Evolutionary conservation across 2,113 vertebrate genomes (phyloP), one percentile per base, ranked within the genome.

Genomic region (Onychostruthus taczanowskii): DNA sequence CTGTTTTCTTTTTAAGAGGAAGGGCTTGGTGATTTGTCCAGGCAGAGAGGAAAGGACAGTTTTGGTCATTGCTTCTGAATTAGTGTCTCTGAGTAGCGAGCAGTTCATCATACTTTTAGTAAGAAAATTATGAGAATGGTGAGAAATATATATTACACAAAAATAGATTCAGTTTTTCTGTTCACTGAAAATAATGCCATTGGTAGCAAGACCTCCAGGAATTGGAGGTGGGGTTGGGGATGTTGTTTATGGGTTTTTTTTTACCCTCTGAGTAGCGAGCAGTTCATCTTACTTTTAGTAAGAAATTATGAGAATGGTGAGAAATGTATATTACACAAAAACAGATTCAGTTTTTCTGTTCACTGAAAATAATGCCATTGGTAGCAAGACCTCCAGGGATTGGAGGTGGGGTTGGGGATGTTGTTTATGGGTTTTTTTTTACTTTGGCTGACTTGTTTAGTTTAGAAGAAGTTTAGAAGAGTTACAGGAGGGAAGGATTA

Each of bases 1-100:
- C 41, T 70, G 20, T 87, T 94, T 82, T 82, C 33, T 89, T 24
- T 80, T 94, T 88, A 83, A 83, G 59, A 55, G 75, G 33, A 95
- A 63, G 50, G 62, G 23, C 44, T 77, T 80, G 43, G 21, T 87
- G 55, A 16, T 56, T 23, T 76, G 15, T 69, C 33, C 39, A 59
- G 62, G 44, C 43, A 85, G 67, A 68, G 53, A 76, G 62, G 66
- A 89, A 68, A 78, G 30, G 64, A 50, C 7, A 4, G 28, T 87
- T 90, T 82, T 93, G 78, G 13, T 62, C 27, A 20, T 33, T 94
- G 46, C 59, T 77, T 84, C 69, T 88, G 50, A 87, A 70, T 66
- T 80, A 76, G 33, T 53, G 41, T 87, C 39, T 76, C 49, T 87
- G 35, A 87, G 53, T 82, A 87, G 44, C 22, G 35, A 59, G 35